Evolutionary conservation across 92 coral and sea anemone genomes (phyloP).

Genomic region (Phenganax marumi): DNA sequence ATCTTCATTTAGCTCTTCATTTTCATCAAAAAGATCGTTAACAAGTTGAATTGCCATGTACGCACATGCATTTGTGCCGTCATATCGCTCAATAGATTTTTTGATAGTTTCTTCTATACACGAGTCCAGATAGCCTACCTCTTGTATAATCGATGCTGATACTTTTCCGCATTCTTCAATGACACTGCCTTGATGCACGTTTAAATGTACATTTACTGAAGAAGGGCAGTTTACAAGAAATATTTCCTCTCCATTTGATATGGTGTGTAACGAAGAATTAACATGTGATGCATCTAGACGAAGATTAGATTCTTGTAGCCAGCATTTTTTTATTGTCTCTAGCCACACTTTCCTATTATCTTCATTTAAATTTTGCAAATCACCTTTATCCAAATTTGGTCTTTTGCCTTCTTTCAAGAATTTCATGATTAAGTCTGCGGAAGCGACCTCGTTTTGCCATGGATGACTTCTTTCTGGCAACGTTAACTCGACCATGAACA

Average conservation of each 20-base stretch:
- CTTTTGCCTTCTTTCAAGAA: conserved; percentile 33
- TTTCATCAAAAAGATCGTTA: conserved; percentile 6
- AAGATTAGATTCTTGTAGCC: background rate
- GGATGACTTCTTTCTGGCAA: conserved; percentile 21
- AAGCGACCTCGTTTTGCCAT: background rate
- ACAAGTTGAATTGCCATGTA: conserved; percentile 30
- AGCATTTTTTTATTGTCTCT: background rate
- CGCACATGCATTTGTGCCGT: conserved; percentile 54
- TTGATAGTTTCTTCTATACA: conserved; percentile 20
- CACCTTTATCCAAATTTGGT: background rate
- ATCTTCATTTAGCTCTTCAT: background rate
- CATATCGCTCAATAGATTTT: conserved; percentile 23
- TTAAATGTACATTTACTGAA: conserved; percentile 28
- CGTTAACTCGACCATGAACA: conserved; percentile 32
- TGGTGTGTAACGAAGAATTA: background rate
- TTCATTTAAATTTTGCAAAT: background rate
- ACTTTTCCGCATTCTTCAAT: conserved; percentile 45
- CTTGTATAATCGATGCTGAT: conserved; percentile 19
- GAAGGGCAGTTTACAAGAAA: no score
- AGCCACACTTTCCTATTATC: background rate
- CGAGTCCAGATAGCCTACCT: background rate
- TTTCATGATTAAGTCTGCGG: conserved; percentile 35
- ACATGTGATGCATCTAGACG: background rate
- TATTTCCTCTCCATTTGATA: no score
- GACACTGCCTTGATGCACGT: conserved; percentile 52